A percentile compares a stretch with the other conserved stretches of the same genome.
phyloP scores from a whole-genome alignment of 1,140 invertebrate genomes.

The Hydropsyche tenuis region DNA sequence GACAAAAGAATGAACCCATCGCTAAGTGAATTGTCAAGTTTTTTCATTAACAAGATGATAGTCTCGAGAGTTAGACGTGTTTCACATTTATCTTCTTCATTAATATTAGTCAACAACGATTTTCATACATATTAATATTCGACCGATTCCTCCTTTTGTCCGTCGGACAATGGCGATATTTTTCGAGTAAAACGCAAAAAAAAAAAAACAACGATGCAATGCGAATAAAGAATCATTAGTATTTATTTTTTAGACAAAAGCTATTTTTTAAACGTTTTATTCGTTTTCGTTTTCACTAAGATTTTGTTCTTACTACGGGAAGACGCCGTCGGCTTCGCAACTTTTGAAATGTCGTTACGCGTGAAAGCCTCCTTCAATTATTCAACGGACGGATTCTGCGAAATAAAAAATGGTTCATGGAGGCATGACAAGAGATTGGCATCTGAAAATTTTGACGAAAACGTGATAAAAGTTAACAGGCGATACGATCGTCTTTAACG shows the following conservation, averaged over 20 bases:
- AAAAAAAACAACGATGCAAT: too few relatives aligned
- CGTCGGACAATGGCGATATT: too few relatives aligned
- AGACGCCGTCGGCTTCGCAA: constrained; percentile 1
- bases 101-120: constrained; percentile 42
- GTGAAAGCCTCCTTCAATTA: constrained; percentile 29
- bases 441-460: constrained; percentile 24
- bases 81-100: constrained; percentile 41
- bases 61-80: constrained; percentile 37
- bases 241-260: too few relatives aligned
- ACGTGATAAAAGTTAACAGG: constrained; percentile 22
- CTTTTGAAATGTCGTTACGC: constrained; percentile 34
- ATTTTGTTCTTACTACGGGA: not conserved
- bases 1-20: constrained; percentile 7
- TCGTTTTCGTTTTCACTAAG: not conserved
- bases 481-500: not conserved
- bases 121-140: constrained; percentile 41
- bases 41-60: constrained; percentile 40
- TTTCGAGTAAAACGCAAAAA: too few relatives aligned
- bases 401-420: constrained; percentile 30
- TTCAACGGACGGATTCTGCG: constrained; percentile 17
- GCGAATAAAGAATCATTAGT: too few relatives aligned
- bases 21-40: constrained; percentile 42
- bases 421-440: constrained; percentile 32
- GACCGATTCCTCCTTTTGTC: not conserved
- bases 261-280: not conserved